A percentile compares a stretch with the other conserved stretches of the same genome.
These are phyloP conservation scores for Terrapene triunguis DNA, from an alignment of 2,113 vertebrate genomes.

Conservation along the genomic window DNA sequence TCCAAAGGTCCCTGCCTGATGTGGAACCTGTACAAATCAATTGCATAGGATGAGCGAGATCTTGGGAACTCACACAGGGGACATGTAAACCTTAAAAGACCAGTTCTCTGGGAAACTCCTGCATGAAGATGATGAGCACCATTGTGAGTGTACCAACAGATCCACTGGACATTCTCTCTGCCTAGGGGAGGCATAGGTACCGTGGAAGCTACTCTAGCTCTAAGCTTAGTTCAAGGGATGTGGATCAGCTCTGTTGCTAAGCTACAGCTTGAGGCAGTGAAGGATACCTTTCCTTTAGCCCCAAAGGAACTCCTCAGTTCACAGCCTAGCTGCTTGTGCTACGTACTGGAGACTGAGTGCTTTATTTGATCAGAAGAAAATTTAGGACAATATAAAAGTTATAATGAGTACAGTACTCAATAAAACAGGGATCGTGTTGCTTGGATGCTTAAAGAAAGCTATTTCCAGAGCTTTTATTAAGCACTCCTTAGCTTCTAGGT, in stretches of 20 bases:
- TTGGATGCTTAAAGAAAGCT: not conserved
- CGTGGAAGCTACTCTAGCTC: not conserved
- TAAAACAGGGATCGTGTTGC: not conserved
- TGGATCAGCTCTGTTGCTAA: not conserved
- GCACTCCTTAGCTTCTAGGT: not conserved
- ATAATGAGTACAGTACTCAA: not conserved
- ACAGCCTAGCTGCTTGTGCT: not conserved
- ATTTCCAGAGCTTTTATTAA: constrained; percentile 30
- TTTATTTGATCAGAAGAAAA: not conserved
- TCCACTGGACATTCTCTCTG: not conserved
- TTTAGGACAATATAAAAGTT: not conserved
- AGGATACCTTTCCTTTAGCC: not conserved
- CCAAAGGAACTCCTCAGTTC: not conserved
- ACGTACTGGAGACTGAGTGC: not conserved
- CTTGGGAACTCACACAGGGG: not conserved
- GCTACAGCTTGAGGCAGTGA: not conserved
- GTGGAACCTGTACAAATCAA: not conserved
- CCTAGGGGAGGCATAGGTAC: not conserved
- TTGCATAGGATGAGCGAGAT: not conserved
- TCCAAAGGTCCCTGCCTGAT: not conserved
- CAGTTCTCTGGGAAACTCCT: not conserved
- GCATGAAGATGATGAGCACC: not conserved
- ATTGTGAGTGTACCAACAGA: not conserved
- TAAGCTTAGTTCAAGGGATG: not conserved
- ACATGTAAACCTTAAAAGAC: not conserved